Evolutionary conservation across 2,888 invertebrate species (phyloP).

Genomic region (Pollenia labialis): DNA sequence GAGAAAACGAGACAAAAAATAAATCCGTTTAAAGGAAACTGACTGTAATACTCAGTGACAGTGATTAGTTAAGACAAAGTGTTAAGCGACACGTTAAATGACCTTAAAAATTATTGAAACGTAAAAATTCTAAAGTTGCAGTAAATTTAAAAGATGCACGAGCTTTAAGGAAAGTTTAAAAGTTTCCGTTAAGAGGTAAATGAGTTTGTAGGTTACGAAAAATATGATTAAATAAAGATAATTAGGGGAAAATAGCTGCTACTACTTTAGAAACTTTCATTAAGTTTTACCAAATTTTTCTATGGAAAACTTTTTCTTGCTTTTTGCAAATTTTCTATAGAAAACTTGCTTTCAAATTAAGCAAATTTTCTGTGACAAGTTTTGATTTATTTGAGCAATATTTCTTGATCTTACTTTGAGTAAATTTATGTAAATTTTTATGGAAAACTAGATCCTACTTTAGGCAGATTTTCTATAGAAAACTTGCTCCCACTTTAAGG

Average conservation of each 20-base stretch:
- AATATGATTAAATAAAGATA: too few species aligned
- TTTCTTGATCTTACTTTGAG: not conserved
- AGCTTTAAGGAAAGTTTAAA: not conserved
- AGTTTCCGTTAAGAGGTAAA: not conserved
- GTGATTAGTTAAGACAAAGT: constrained; percentile 67
- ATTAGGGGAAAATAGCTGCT: too few species aligned
- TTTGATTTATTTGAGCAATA: not conserved
- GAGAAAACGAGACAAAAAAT: not conserved
- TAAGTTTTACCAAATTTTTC: too few species aligned
- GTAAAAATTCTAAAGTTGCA: not conserved
- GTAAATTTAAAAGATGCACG: not conserved
- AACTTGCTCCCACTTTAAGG: not conserved
- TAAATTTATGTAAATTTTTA: too few species aligned
- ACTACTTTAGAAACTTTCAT: too few species aligned
- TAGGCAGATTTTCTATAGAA: not conserved
- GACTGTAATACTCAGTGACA: constrained; percentile 53
- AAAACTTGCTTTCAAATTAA: too few species aligned
- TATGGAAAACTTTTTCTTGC: too few species aligned
- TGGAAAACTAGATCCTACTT: too few species aligned
- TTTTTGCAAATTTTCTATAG: too few species aligned
- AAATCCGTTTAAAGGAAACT: not conserved
- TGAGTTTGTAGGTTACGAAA: not conserved
- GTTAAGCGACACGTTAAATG: constrained; percentile 66
- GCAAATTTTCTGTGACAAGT: too few species aligned
- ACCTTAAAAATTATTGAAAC: constrained; percentile 57